Base-by-base conservation (phyloP, 2,113 vertebrate species). In the Myotis brandtii region DNA sequence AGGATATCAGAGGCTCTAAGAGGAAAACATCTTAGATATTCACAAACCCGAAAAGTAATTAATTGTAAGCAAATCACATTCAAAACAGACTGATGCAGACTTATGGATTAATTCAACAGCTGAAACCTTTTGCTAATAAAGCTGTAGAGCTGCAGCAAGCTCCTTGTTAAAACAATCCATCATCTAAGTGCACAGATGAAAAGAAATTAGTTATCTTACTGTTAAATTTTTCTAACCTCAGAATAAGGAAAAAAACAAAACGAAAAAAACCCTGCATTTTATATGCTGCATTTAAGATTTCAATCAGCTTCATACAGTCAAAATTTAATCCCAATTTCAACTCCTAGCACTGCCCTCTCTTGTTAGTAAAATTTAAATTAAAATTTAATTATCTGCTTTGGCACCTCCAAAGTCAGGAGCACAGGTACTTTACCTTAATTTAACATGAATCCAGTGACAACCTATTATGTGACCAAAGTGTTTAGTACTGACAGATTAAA, bases 251-350 rank as follows among this genome's bases (percentile, higher is more conserved):
- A 72, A 80, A 66, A 46, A 43, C 46, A 48, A 56, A 56, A 56
- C 54, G 10, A 25, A 59, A 56, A 81, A 76, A 81, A 11, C 30
- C 59, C 11, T 73, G 14, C 54, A 86, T 82, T 92, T 64, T 54
- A 62, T 17, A 64, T n/a, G 30, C 46, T 48, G 4, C 20, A 85
- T 4, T 25, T 27, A 72, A 91, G 21, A 89, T 52, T 69, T 85
- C 50, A 66, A 21, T 66, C 34, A 73, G 27, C 10, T 86, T 66
- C 86, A 52, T 5, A 54, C 1, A 94, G 67, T 54, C 46, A 88
- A 96, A 95, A 56, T 59, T 9, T 62, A 82, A 93, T n/a, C 27
- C 14, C 72, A 92, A 56, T 86, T 94, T 94, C 89, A 96, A 93
- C 30, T 69, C 84, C 32, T 16, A 88, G 43, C 52, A 89, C 27